phyloP scores from a whole-genome alignment of 2,113 vertebrate species.

The Ceyx cyanopectus region DNA sequence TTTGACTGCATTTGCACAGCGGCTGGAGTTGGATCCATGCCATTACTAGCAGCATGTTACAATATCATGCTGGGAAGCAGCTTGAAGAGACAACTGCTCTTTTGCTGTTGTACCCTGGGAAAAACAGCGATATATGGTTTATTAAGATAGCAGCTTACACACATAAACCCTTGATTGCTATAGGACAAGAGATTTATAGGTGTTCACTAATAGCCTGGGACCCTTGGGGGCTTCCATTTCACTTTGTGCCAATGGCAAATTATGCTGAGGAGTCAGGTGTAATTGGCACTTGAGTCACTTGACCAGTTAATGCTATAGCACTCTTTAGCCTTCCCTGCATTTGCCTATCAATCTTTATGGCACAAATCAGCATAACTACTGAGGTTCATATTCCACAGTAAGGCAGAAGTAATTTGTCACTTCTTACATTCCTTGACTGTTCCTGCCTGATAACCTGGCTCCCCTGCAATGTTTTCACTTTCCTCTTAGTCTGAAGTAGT shows the following conservation, averaged over 20 bases:
- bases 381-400: not conserved
- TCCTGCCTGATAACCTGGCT: not conserved
- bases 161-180: not conserved
- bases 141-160: not conserved
- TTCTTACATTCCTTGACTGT: not conserved
- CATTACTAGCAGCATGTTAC: not conserved
- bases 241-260: not conserved
- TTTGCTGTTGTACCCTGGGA: not conserved
- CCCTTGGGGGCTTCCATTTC: not conserved
- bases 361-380: not conserved
- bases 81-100: not conserved
- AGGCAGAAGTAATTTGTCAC: conserved; percentile 13
- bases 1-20: not conserved
- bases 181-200: not conserved
- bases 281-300: not conserved
- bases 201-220: not conserved
- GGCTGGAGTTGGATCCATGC: not conserved
- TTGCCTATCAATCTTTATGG: not conserved
- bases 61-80: not conserved
- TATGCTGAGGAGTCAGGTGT: not conserved
- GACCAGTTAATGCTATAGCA: not conserved
- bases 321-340: not conserved
- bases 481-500: not conserved
- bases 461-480: not conserved
- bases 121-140: not conserved